These are phyloP conservation scores for Climacteris rufus DNA, from an alignment of 2,113 vertebrate species.

Conservation along the genomic window DNA sequence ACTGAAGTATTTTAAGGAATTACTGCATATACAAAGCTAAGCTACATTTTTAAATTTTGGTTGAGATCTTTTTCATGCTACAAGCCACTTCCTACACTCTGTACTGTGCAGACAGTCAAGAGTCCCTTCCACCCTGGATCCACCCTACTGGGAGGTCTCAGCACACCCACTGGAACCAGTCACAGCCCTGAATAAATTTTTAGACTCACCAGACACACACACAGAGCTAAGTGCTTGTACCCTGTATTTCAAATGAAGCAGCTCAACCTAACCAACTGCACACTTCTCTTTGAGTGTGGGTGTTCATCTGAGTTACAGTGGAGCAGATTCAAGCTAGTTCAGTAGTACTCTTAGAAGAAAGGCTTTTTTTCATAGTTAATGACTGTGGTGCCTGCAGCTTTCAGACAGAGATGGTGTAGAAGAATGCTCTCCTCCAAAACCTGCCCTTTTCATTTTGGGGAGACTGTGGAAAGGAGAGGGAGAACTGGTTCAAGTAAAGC, in stretches of 20 bases:
- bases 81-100: not conserved
- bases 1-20: not conserved
- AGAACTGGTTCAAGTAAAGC: not conserved
- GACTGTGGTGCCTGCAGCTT: not conserved
- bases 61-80: not conserved
- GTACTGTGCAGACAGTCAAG: not conserved
- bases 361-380: not conserved
- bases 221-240: not conserved
- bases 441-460: not conserved
- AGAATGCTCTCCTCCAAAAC: not conserved
- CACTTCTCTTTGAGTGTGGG: not conserved
- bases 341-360: not conserved
- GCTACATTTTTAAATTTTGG: not conserved
- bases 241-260: not conserved
- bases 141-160: not conserved
- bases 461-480: not conserved
- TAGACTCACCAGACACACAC: not conserved
- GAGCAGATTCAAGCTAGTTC: not conserved
- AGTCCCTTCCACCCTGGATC: not conserved
- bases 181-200: not conserved
- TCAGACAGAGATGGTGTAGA: not conserved
- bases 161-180: not conserved
- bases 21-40: not conserved
- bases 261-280: not conserved
- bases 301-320: not conserved